Conservation (phyloP, 2,113 vertebrate genomes). For the Erinaceus europaeus region DNA sequence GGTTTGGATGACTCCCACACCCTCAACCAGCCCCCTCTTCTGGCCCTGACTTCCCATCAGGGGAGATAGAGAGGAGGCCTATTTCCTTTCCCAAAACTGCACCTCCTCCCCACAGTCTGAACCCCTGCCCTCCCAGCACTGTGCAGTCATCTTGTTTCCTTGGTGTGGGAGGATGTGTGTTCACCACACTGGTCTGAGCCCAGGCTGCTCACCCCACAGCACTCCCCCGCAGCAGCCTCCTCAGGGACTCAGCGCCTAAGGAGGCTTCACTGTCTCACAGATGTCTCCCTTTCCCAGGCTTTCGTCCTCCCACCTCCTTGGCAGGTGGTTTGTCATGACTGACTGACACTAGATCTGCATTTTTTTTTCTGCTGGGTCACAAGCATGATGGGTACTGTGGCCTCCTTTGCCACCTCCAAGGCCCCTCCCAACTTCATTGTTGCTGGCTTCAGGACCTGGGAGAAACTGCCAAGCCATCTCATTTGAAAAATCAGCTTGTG, state of each 20-base stretch:
- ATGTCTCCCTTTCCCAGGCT: background rate
- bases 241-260: background rate
- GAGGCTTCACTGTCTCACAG: background rate
- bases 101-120: background rate
- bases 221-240: background rate
- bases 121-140: background rate
- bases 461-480: background rate
- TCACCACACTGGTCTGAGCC: constrained; percentile 15
- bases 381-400: background rate
- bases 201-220: background rate
- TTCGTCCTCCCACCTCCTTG: background rate
- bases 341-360: background rate
- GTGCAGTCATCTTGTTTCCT: constrained; percentile 37
- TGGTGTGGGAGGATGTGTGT: constrained; percentile 39
- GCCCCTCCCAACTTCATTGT: constrained; percentile 13
- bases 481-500: constrained; percentile 30
- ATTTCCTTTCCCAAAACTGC: constrained; percentile 21
- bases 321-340: background rate
- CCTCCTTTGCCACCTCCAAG: background rate
- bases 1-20: constrained; percentile 34
- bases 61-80: background rate
- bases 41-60: constrained; percentile 49
- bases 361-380: background rate
- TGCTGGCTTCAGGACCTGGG: background rate
- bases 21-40: background rate